Evolutionary conservation across 2,888 invertebrate genomes (phyloP), one percentile per base, ranked within the genome.

Genomic region (Phaonia tiefii): DNA sequence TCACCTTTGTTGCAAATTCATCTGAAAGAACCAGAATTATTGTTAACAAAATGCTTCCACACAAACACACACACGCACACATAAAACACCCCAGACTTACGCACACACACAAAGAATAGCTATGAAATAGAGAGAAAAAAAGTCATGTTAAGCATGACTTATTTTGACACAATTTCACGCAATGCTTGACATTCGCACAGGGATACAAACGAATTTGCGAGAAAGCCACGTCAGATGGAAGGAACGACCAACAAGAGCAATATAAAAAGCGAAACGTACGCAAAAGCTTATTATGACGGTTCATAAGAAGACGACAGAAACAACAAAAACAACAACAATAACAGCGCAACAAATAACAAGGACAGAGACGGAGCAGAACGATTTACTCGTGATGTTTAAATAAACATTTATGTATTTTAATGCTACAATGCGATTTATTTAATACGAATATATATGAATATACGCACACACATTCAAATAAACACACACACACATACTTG

Each of bases 111-210:
- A n/a, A n/a, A n/a, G n/a, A n/a, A n/a, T n/a, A 46, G 46, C 31
- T 2, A 22, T 22, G 13, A 11, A 5, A 39, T 22, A 42, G 73
- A 58, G 65, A 42, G 39, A 10, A 65, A 81, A 72, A 81, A 60
- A 63, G 42, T 75, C 77, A 77, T 72, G 74, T 78, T 78, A 78
- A 78, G 81, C 78, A 78, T 81, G 81, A 81, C 75, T 81, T 78
- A 72, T 78, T 81, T 78, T 78, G 81, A 81, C 78, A 81, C 81
- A 81, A 81, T 81, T 81, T 81, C 81, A 81, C 72, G 81, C 75
- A 78, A 75, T 78, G 77, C 72, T 81, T 81, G 78, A 78, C 72
- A 81, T 73, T 69, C 69, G 63, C 56, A 69, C 60, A 15, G 69
- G 63, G 39, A 20, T 63, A 42, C 42, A 63, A 8, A 3, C 31